Evolutionary conservation across 2,888 invertebrate species (phyloP).

Genomic region (Thysanoteuthis rhombus): DNA sequence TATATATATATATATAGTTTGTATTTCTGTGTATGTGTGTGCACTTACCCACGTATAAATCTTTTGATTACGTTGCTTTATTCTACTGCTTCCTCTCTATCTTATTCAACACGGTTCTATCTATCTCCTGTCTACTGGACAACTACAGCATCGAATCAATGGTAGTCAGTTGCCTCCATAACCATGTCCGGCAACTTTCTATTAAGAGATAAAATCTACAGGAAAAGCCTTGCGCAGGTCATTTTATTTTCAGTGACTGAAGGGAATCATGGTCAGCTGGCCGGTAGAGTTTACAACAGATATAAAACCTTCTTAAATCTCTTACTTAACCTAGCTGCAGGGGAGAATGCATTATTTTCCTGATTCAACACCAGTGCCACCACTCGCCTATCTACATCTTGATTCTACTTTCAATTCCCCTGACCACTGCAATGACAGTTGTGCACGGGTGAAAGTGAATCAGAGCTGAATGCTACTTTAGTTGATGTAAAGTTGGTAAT

Average conservation of each 20-base stretch:
- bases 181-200: neutral
- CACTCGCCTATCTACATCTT: neutral
- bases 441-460: neutral
- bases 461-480: neutral
- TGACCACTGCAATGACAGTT: neutral
- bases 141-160: neutral
- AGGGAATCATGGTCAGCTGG: neutral
- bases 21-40: too few species aligned
- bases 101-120: too few species aligned
- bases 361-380: neutral
- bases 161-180: neutral
- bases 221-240: neutral
- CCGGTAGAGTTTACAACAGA: neutral
- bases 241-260: neutral
- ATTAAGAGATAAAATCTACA: neutral
- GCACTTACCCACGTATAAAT: neutral
- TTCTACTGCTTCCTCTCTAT: too few species aligned
- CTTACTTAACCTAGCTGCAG: neutral
- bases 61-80: too few species aligned
- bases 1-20: too few species aligned
- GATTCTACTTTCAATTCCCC: neutral
- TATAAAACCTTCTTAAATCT: constrained; percentile 12
- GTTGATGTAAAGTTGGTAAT: neutral
- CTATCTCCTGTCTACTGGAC: too few species aligned
- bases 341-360: neutral